These are phyloP conservation scores for Brachyptera putata DNA, from an alignment of 2,888 invertebrate species.

Conservation along the genomic window DNA sequence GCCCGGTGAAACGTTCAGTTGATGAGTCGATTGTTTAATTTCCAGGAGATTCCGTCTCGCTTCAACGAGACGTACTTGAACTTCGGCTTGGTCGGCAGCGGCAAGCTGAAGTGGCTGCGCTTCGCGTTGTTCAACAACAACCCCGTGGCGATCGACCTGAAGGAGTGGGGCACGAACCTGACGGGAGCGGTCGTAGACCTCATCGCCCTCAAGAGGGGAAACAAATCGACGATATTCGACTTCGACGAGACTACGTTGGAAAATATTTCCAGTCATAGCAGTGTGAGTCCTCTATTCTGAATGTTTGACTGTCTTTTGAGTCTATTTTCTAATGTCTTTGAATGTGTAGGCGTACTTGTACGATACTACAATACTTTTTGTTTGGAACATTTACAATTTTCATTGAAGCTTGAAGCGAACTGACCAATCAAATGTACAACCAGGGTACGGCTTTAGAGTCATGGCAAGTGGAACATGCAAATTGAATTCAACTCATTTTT, in stretches of 20 bases:
- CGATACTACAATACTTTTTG: too few species aligned
- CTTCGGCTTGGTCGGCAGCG: slow-evolving; percentile 62
- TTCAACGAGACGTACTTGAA: slow-evolving; percentile 47
- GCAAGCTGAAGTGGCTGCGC: slow-evolving; percentile 62
- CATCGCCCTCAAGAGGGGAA: slow-evolving; percentile 57
- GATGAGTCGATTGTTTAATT: too few species aligned
- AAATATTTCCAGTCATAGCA: background rate
- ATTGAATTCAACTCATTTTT: too few species aligned
- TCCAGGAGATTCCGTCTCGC: slow-evolving; percentile 46
- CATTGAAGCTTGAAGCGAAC: too few species aligned
- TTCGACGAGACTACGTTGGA: slow-evolving; percentile 1
- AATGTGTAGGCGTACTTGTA: too few species aligned
- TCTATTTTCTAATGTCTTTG: too few species aligned
- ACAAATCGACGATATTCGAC: slow-evolving; percentile 40
- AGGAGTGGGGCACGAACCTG: slow-evolving; percentile 57
- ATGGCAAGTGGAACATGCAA: too few species aligned
- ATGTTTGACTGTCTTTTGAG: background rate
- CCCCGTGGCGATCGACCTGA: slow-evolving; percentile 63
- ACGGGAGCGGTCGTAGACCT: slow-evolving; percentile 56
- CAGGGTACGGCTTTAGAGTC: too few species aligned
- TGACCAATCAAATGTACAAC: too few species aligned
- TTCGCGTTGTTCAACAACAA: slow-evolving; percentile 71
- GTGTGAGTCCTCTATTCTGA: background rate
- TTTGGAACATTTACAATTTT: too few species aligned
- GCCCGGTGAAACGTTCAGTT: too few species aligned